Evolutionary conservation across 2,113 vertebrate genomes (phyloP).

Genomic region (Aspidoscelis tigris): DNA sequence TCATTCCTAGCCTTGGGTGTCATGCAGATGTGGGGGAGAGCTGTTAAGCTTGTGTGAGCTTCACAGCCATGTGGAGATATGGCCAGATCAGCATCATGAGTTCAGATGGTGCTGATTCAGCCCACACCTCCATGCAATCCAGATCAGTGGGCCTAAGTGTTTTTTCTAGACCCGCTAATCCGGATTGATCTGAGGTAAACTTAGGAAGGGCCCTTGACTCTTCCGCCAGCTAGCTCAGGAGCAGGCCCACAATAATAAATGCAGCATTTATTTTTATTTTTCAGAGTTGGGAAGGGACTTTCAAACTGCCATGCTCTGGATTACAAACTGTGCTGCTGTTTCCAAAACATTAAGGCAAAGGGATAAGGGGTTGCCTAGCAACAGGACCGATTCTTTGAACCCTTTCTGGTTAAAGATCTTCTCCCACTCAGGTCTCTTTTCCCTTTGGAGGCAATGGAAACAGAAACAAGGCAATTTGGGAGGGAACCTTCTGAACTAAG

Average conservation of each 20-base stretch:
- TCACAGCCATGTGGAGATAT: too few relatives aligned
- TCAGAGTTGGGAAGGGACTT: slow-evolving; percentile 6
- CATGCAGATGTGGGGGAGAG: too few relatives aligned
- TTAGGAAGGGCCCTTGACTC: background rate
- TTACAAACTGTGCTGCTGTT: slow-evolving; percentile 66
- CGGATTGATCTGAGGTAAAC: too few relatives aligned
- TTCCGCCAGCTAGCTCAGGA: background rate
- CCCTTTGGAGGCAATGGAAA: slow-evolving; percentile 43
- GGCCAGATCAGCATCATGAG: too few relatives aligned
- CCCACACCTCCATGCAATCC: too few relatives aligned
- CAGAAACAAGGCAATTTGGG: slow-evolving; percentile 52
- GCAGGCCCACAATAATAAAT: background rate
- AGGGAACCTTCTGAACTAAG: slow-evolving; percentile 59
- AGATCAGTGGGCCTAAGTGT: too few relatives aligned
- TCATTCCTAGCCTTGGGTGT: too few relatives aligned
- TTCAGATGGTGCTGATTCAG: too few relatives aligned
- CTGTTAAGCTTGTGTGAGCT: too few relatives aligned
- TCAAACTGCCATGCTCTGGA: slow-evolving; percentile 15
- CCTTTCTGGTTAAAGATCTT: slow-evolving; percentile 53
- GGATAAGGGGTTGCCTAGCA: slow-evolving; percentile 77
- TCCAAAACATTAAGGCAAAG: slow-evolving; percentile 59
- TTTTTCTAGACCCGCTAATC: too few relatives aligned
- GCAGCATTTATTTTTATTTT: slow-evolving; percentile 17
- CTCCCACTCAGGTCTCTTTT: slow-evolving; percentile 63
- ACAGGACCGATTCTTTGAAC: slow-evolving; percentile 55